Percentiles rank a stretch among this genome's conserved stretches.
phyloP scores from a whole-genome alignment of 2,888 invertebrate species.

The Punctoribates punctum region DNA sequence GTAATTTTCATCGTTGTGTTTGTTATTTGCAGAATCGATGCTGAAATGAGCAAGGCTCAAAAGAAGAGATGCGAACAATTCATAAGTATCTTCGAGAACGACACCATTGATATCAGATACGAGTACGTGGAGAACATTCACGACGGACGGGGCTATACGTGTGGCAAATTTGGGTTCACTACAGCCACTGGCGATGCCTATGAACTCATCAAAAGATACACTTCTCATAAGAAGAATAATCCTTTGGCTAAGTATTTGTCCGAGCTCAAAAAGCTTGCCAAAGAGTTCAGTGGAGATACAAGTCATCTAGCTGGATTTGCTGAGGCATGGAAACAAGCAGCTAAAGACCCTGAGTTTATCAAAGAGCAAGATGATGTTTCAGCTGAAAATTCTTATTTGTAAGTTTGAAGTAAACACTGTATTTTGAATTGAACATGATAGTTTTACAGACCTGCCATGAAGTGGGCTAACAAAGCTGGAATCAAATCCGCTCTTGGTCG shows the following conservation, averaged over 20 bases:
- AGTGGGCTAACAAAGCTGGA: background rate
- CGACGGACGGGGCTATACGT: conserved; percentile 38
- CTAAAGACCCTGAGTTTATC: conserved; percentile 27
- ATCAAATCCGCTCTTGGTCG: conserved; percentile 17
- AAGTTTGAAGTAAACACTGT: background rate
- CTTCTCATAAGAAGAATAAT: conserved; percentile 24
- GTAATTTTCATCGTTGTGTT: background rate
- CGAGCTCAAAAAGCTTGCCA: conserved; percentile 4
- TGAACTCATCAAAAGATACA: conserved; percentile 31
- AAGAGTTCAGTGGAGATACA: background rate
- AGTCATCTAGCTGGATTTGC: conserved; percentile 20
- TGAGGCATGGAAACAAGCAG: conserved; percentile 29
- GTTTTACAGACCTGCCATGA: conserved; percentile 39
- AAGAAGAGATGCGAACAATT: conserved; percentile 40
- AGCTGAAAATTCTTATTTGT: conserved; percentile 27
- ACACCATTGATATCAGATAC: conserved; percentile 36
- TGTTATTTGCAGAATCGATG: background rate
- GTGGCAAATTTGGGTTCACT: conserved; percentile 32
- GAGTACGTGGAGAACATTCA: conserved; percentile 38
- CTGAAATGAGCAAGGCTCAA: conserved; percentile 10
- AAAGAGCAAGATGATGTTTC: conserved; percentile 28
- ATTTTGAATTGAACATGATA: background rate
- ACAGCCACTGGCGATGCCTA: conserved; percentile 37
- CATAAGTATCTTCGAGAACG: conserved; percentile 40
- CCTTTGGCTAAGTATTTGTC: conserved; percentile 35